Percentiles rank a stretch among this genome's conserved stretches.
These are phyloP conservation scores for Eulemur macaco DNA, from an alignment of 2,113 vertebrate genomes.

Conservation along the genomic window DNA sequence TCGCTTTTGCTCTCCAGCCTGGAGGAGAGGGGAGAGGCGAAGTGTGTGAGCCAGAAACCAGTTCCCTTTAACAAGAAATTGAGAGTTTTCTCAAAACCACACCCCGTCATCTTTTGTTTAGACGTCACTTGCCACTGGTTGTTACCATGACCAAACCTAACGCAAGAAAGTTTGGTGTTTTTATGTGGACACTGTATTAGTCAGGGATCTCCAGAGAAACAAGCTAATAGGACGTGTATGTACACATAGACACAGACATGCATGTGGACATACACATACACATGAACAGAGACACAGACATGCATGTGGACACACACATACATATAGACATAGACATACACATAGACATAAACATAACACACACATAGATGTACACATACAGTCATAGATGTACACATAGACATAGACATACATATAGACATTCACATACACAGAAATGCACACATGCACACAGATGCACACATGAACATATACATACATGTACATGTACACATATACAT, in stretches of 20 bases:
- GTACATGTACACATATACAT: too few species aligned
- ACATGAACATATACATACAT: too few species aligned
- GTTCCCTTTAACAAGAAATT: neutral
- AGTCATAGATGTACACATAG: neutral
- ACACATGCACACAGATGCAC: neutral
- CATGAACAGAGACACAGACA: neutral
- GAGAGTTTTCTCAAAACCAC: neutral
- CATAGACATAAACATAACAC: neutral
- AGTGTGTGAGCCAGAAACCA: accelerated
- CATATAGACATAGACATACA: neutral
- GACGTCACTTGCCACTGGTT: neutral
- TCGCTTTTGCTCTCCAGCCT: too few species aligned
- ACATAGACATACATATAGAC: neutral
- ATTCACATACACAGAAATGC: neutral
- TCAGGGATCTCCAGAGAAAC: neutral
- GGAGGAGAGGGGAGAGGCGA: neutral
- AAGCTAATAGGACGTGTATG: too few species aligned
- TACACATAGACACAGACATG: neutral
- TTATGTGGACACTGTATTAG: neutral
- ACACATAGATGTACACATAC: neutral
- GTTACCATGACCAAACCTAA: neutral
- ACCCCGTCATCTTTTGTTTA: too few species aligned
- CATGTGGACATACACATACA: neutral
- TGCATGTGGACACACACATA: neutral
- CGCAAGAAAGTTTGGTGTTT: neutral